Percentiles rank a stretch among this genome's conserved stretches.
phyloP scores from a whole-genome alignment of 2,888 invertebrate species.

The Plebejus anna region DNA sequence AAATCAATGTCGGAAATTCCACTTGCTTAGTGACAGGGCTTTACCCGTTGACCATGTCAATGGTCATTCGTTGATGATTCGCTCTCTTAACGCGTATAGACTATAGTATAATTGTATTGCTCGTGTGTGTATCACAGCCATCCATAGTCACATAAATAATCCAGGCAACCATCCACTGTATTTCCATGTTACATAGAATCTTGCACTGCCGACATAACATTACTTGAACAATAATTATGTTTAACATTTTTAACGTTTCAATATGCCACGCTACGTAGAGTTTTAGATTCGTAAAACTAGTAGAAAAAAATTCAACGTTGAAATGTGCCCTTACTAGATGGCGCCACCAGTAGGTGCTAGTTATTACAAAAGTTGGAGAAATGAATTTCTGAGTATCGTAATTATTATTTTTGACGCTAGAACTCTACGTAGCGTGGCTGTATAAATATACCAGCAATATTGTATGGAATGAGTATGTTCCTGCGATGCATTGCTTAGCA shows the following conservation, averaged over 20 bases:
- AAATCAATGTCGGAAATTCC: too few relatives aligned
- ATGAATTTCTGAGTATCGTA: background rate
- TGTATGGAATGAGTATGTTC: slow-evolving; percentile 46
- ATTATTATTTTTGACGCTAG: background rate
- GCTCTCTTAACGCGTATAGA: too few relatives aligned
- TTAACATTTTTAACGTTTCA: background rate
- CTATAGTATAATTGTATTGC: background rate
- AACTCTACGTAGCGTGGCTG: background rate
- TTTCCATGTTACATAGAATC: slow-evolving; percentile 6
- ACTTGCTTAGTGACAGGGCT: too few relatives aligned
- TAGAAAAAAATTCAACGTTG: background rate
- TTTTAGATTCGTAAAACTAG: background rate
- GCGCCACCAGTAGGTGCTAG: background rate
- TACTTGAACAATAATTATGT: background rate
- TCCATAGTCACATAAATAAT: background rate
- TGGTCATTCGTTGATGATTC: too few relatives aligned
- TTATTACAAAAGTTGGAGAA: background rate
- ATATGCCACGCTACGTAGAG: background rate
- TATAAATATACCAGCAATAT: background rate
- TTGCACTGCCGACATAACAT: background rate
- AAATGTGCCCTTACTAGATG: background rate
- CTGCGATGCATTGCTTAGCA: slow-evolving; percentile 43
- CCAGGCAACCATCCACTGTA: background rate
- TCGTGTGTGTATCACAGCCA: background rate
- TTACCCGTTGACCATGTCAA: too few relatives aligned